Evolutionary conservation across 1,140 invertebrate genomes (phyloP).

Genomic region (Tetramorium parvispinum): DNA sequence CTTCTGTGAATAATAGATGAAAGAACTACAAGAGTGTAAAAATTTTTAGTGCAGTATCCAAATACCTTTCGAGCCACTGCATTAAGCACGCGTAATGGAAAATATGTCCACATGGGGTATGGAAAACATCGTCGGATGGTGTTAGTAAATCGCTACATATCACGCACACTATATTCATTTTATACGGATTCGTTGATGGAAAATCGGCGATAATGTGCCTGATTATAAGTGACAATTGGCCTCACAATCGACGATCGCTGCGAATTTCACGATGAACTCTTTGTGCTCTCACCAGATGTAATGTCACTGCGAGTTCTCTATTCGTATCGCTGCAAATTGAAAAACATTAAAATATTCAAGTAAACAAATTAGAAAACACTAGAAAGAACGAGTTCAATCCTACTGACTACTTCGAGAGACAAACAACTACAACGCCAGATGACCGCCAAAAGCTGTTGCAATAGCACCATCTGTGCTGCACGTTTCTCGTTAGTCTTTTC

Average conservation of each 20-base stretch:
- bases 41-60: neutral
- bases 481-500: neutral
- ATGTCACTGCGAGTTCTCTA: neutral
- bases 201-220: neutral
- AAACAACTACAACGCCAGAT: neutral
- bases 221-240: neutral
- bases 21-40: slow-evolving; percentile 16
- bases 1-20: neutral
- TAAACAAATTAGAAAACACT: neutral
- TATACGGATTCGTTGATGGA: slow-evolving; percentile 39
- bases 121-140: slow-evolving; percentile 87
- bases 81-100: slow-evolving; percentile 88
- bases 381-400: too few species aligned
- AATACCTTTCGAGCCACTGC: slow-evolving; percentile 89
- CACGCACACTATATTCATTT: slow-evolving; percentile 89
- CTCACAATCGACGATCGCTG: neutral
- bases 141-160: slow-evolving; percentile 89
- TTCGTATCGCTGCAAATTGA: neutral
- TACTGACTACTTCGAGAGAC: neutral
- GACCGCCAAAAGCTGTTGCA: neutral
- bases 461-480: neutral
- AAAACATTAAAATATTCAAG: neutral
- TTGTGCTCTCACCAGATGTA: neutral
- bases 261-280: neutral
- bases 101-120: slow-evolving; percentile 89